A percentile compares a stretch with the other conserved stretches of the same genome.
Evolutionary conservation across 2,797 vertebrate species (phyloP).

Genomic region (Myripristis murdjan): DNA sequence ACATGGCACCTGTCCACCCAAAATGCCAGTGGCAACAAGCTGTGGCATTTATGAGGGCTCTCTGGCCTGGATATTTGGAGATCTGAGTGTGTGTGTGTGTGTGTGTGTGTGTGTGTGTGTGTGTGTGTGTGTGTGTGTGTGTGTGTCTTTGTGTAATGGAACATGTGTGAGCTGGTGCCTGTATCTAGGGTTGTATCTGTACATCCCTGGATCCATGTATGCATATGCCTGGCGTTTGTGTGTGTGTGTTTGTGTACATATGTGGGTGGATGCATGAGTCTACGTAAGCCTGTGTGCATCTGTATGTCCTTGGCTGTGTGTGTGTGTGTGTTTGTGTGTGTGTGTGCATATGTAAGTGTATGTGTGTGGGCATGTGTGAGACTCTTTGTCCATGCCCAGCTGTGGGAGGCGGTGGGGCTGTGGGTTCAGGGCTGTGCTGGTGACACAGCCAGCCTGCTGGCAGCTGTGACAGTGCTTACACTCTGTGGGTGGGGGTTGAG

Average conservation of each 20-base stretch:
- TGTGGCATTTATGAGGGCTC: conserved; percentile 13
- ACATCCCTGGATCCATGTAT: conserved; percentile 19
- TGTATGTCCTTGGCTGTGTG: conserved; percentile 56
- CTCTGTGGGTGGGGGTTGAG: conserved; percentile 45
- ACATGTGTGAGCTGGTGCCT: not conserved
- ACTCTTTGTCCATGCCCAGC: conserved; percentile 70
- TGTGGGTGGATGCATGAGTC: conserved; percentile 11
- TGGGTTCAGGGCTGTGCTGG: conserved; percentile 43
- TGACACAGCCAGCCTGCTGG: conserved; percentile 76
- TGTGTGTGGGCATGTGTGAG: conserved; percentile 69
- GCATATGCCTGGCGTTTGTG: too few relatives aligned
- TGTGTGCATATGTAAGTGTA: conserved; percentile 64
- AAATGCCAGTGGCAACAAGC: conserved; percentile 36
- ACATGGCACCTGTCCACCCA: conserved; percentile 50
- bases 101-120: not conserved
- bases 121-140: not conserved
- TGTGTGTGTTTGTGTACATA: conserved; percentile 9
- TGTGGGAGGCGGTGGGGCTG: conserved; percentile 58
- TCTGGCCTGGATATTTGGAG: not conserved
- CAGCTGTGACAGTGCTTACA: conserved; percentile 70
- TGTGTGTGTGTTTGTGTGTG: conserved; percentile 52
- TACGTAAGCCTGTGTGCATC: conserved; percentile 37
- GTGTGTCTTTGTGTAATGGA: conserved; percentile 3
- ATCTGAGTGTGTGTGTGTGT: not conserved
- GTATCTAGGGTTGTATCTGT: conserved; percentile 8